A percentile compares a stretch with the other conserved stretches of the same genome.
Evolutionary conservation across 53 echinoderm and acorn worm species (phyloP).

Genomic region (Luidia sarsii): DNA sequence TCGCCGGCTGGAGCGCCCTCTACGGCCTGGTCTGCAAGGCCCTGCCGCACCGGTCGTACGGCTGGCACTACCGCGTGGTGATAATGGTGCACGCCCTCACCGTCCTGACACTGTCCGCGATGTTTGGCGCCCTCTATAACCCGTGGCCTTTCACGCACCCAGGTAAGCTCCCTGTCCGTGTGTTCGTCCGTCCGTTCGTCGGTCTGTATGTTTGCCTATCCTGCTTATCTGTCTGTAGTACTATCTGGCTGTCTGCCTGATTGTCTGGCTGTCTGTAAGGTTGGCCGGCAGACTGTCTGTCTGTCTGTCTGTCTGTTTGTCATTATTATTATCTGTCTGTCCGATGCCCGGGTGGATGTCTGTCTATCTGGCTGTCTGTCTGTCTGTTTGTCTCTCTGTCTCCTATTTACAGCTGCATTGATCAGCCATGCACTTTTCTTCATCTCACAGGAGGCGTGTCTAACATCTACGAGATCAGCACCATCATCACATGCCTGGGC

Average conservation of each 20-base stretch:
- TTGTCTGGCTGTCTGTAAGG: background rate
- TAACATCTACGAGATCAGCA: slow-evolving; percentile 35
- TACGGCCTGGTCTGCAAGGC: slow-evolving; percentile 26
- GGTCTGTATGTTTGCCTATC: background rate
- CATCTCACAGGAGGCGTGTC: slow-evolving; percentile 34
- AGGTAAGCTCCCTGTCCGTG: background rate
- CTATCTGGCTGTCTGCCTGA: background rate
- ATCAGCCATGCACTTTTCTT: no score
- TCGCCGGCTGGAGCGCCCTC: slow-evolving; percentile 16
- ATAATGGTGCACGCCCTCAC: background rate
- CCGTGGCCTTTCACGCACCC: slow-evolving; percentile 47
- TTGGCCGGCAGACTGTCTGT: no score
- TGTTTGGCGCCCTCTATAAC: slow-evolving; percentile 16
- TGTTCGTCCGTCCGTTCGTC: background rate
- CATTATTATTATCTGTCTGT: background rate
- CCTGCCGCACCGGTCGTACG: slow-evolving; percentile 11
- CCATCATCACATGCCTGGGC: slow-evolving; percentile 44
- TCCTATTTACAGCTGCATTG: no score
- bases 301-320: background rate
- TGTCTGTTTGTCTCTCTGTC: no score
- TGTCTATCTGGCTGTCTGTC: no score
- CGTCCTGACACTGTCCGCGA: background rate
- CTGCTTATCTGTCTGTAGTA: background rate
- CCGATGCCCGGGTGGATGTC: no score
- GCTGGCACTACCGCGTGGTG: slow-evolving; percentile 39